Conservation (phyloP, 1,140 invertebrate species). For the Drosophila subpulchrella region DNA sequence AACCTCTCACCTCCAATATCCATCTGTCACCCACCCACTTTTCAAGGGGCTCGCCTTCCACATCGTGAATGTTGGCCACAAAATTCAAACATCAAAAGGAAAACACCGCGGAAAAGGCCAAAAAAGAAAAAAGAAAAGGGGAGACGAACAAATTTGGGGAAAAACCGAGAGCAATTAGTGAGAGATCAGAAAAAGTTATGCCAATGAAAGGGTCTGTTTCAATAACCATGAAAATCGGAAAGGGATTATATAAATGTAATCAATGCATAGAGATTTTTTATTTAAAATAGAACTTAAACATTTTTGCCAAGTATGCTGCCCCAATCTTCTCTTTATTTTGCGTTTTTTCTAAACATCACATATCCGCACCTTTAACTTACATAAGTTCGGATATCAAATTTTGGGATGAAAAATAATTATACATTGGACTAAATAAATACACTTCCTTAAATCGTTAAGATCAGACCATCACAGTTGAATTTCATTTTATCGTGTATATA, state of each 20-base stretch:
- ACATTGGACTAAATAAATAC: no score
- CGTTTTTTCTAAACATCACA: no score
- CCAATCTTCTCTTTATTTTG: no score
- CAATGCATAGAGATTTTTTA: neutral
- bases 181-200: conserved; percentile 1
- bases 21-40: conserved; percentile 5
- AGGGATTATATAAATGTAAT: neutral
- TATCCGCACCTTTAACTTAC: no score
- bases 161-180: conserved; percentile 41
- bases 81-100: conserved; percentile 55
- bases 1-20: neutral
- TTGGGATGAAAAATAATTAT: no score
- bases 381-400: no score
- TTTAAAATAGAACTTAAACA: no score
- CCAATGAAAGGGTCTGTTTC: neutral
- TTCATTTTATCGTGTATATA: no score
- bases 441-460: no score
- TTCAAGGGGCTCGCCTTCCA: conserved; percentile 40
- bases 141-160: conserved; percentile 3
- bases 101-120: conserved; percentile 3
- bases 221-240: neutral
- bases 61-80: conserved; percentile 40
- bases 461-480: no score
- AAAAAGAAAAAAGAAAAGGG: neutral
- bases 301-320: no score